Evolutionary conservation across 2,113 vertebrate genomes (phyloP), one percentile per base, ranked within the genome.

Genomic region (Vulpes vulpes): DNA sequence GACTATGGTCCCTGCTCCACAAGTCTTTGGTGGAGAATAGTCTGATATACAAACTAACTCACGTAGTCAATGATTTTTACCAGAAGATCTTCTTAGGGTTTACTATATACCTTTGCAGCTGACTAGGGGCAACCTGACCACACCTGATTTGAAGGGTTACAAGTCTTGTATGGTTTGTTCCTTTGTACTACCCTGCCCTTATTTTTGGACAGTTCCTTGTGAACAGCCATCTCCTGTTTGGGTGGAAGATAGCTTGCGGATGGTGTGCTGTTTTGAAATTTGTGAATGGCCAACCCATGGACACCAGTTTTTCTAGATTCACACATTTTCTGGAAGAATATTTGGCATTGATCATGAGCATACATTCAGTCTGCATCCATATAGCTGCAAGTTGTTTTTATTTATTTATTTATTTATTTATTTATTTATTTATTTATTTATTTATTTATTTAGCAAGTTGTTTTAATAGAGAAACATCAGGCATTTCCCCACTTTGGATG

Each of bases 381-480:
- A 53, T 15, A 62, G 83, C 67, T 57, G 43, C 1, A 51, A 11
- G 49, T 79, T 19, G 53, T 49, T 59, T 43, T 69, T 43, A 5
- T 43, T 43, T 43, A 43, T 43, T 43, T 43, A 43, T 43, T 1
- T 43, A 1, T 6, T 1, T 43, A 1, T 6, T 1, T 43, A 43
- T 6, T 1, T 43, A 43, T 6, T 1, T 43, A 43, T 6, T 1
- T 43, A 43, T 7, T 0, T 43, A 43, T 6, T 1, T 43, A 43
- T 6, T 1, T 43, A 5, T 43, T 5, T 43, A 43, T 43, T 1
- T 5, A 43, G 1, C 1, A 51, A 11, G 49, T 79, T 19, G 53
- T 49, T 76, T 67, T 69, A 80, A 16, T 83, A 51, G 59, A 84
- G 67, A 76, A 55, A 65, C 78, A 32, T 1, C 15, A 35, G 84